Conservation (phyloP, 1,140 invertebrate species). For the Drosophila neocordata region DNA sequence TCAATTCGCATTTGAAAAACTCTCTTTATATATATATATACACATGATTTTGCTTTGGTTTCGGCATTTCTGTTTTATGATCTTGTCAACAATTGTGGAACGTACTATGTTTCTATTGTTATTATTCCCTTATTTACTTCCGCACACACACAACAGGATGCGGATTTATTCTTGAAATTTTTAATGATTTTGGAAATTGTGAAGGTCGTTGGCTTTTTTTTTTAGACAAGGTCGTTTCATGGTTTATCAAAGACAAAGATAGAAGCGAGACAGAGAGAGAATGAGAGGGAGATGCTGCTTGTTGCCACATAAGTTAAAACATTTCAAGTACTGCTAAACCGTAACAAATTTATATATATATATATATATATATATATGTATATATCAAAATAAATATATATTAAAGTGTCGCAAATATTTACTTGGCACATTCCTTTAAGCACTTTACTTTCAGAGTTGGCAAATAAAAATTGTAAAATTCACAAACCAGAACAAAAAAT, state of each 20-base stretch:
- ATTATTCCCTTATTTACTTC: slow-evolving; percentile 30
- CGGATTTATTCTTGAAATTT: slow-evolving; percentile 48
- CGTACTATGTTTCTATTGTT: background rate
- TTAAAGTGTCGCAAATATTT: slow-evolving; percentile 68
- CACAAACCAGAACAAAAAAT: slow-evolving; percentile 39
- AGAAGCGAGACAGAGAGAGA: too few species aligned
- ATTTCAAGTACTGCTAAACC: slow-evolving; percentile 11
- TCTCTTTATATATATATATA: too few species aligned
- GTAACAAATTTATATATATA: too few species aligned
- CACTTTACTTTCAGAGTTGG: slow-evolving; percentile 45
- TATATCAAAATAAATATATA: slow-evolving; percentile 25
- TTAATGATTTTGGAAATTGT: slow-evolving; percentile 46
- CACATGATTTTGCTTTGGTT: slow-evolving; percentile 26
- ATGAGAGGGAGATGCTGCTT: slow-evolving; percentile 27
- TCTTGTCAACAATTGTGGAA: slow-evolving; percentile 38
- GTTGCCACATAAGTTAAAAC: slow-evolving; percentile 22
- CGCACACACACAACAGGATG: slow-evolving; percentile 46
- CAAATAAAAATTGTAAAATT: slow-evolving; percentile 44
- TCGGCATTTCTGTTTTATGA: slow-evolving; percentile 46
- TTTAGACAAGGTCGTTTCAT: slow-evolving; percentile 63
- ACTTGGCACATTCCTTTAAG: slow-evolving; percentile 63
- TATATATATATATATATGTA: slow-evolving; percentile 11
- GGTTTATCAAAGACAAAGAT: slow-evolving; percentile 70
- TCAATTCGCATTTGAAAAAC: slow-evolving; percentile 4
- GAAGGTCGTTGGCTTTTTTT: slow-evolving; percentile 64